phyloP scores from a whole-genome alignment of 2,113 vertebrate genomes.

The Ahaetulla prasina region DNA sequence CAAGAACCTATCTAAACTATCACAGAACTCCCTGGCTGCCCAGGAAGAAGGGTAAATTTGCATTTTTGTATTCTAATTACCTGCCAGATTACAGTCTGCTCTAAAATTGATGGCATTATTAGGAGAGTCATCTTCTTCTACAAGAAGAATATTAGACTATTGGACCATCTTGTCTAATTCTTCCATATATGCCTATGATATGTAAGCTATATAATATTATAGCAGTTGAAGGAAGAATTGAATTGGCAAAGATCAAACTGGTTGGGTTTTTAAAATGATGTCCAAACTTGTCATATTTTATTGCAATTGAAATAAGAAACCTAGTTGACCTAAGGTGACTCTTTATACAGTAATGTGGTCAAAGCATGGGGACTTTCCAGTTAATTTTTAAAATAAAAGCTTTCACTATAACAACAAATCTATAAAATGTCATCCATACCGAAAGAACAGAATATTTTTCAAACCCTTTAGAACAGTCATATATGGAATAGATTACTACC shows the following conservation, averaged over 20 bases:
- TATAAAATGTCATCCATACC: background rate
- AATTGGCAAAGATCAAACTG: background rate
- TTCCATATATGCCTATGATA: no score
- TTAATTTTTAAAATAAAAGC: background rate
- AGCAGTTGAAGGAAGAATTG: background rate
- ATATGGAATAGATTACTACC: background rate
- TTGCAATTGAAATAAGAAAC: background rate
- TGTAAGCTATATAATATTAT: no score
- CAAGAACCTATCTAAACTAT: constrained; percentile 93
- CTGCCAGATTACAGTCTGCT: constrained; percentile 15
- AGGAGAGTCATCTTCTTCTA: background rate
- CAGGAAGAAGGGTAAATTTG: constrained; percentile 95
- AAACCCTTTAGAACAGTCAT: background rate
- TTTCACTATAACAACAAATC: background rate
- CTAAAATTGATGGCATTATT: background rate
- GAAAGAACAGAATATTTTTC: background rate
- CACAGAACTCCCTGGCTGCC: constrained; percentile 88
- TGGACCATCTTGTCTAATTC: constrained; percentile 20
- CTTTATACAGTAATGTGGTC: background rate
- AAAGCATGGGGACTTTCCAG: background rate
- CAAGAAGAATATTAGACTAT: background rate
- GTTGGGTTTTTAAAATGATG: background rate
- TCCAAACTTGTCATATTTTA: background rate
- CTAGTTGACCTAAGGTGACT: no score
- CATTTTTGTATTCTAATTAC: constrained; percentile 27